Evolutionary conservation across 2,113 vertebrate species (phyloP), one percentile per base, ranked within the genome.

Genomic region (Trichechus manatus): DNA sequence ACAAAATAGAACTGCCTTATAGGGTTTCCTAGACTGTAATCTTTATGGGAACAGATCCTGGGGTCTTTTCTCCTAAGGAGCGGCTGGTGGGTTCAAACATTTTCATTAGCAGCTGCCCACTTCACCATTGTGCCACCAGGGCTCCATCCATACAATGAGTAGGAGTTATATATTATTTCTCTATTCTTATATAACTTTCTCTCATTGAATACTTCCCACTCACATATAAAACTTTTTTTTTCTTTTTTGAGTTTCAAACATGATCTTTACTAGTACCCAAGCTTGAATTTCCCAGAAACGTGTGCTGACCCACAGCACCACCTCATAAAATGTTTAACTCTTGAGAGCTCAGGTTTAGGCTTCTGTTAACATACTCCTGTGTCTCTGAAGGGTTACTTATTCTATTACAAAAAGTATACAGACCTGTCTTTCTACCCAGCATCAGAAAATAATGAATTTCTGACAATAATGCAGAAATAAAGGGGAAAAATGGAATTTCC

Each of bases 361-460:
- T 5, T 81, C 61, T 31, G 36, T 4, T 47, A 85, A 59, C 15
- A 75, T 56, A 93, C 79, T 64, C 27, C 50, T 50, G 9, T 44
- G 44, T n/a, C 13, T 93, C 81, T 87, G 27, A 47, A 70, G 31
- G 63, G 42, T 29, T 72, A 39, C 39, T 39, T 39, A 56, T 22
- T 80, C 44, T 50, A 7, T 61, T 82, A 93, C 10, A 70, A 97
- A 5, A 61, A 59, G 17, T 14, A 83, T 31, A 75, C 0, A 94
- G 14, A 75, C 10, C 29, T 63, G 87, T 64, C 96, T 95, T 77
- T 84, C 61, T 87, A 95, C 15, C 3, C 4, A 92, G 29, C 74
- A 53, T 80, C 47, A 82, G 47, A 44, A 96, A 94, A 78, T 33
- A 92, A 47, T 4, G 63, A 23, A 88, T 17, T 93, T 94, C 75